Base-by-base conservation (phyloP, 2,797 vertebrate genomes). In the Manis crassicaudata region DNA sequence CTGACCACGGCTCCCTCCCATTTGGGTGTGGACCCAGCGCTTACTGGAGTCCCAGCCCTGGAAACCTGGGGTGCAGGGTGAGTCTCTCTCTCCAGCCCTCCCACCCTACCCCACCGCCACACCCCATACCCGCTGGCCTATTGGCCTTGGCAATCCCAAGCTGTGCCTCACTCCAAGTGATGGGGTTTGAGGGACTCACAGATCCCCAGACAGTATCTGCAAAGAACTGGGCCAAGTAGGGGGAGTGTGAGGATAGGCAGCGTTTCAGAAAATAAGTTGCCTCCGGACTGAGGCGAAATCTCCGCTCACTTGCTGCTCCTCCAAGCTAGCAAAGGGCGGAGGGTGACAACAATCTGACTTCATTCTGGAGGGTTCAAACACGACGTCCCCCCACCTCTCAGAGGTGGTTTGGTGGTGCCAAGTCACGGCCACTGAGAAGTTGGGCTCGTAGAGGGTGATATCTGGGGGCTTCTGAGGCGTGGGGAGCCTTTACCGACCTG, bases 391-490 rank as follows among this genome's bases (percentile, higher is more conserved):
- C 2, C 0, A 13, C 20, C 58, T 80, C 21, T 6, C 21, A 88
- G 46, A 14, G 25, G 40, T 13, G 40, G 21, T 6, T 32, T 12
- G 0, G 18, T 20, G 32, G 52, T 3, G 12, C 3, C 0, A 0
- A 3, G 4, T 14, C 50, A n/a, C 4, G 29, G 80, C 35, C 18
- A 29, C 20, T 0, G 12, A 65, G 54, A 67, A 29, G 20, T 35
- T 14, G 8, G 9, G 17, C 56, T 9, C 9, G 0, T 3, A 9
- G 7, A 73, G 14, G 20, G 32, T 4, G 18, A 17, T 0, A 0
- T 37, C 16, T 20, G 13, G n/a, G 40, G 32, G 3, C 5, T 46
- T 65, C 50, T 5, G 1, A 10, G 16, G 21, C 50, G 16, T 16
- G 20, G 20, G 40, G 13, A 9, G 46, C 18, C n/a, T n/a, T n/a